A percentile compares a stretch with the other conserved stretches of the same genome.
Conservation (phyloP, 2,797 vertebrate species). For the Urophycis tenuis region DNA sequence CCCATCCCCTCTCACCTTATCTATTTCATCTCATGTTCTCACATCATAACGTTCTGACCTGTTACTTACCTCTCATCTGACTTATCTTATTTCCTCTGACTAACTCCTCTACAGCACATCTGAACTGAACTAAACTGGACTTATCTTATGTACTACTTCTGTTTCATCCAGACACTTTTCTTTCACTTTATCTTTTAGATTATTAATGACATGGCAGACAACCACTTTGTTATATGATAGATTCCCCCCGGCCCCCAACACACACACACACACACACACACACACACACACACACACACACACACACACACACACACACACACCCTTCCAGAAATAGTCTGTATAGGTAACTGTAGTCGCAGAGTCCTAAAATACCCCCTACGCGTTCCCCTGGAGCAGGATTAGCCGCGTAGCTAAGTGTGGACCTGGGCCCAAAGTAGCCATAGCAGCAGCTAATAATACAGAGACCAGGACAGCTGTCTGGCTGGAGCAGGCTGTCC, state of each 20-base stretch:
- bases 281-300: no score
- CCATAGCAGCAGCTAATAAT: conserved; percentile 67
- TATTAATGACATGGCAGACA: no score
- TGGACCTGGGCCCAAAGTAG: conserved; percentile 49
- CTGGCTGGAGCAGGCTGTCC: conserved; percentile 60
- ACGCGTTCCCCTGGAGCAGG: no score
- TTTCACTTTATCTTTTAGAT: no score
- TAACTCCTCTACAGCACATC: not conserved
- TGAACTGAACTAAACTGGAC: not conserved
- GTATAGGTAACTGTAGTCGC: conserved; percentile 32
- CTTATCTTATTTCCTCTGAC: not conserved
- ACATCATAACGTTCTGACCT: no score
- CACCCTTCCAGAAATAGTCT: not conserved
- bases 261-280: no score
- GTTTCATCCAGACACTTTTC: no score
- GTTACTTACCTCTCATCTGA: not conserved
- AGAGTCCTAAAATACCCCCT: conserved; percentile 46
- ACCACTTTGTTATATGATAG: no score
- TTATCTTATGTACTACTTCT: no score
- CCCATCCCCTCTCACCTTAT: not conserved
- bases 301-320: no score
- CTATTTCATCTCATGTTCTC: not conserved
- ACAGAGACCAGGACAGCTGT: conserved; percentile 54
- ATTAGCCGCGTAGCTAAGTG: conserved; percentile 47
- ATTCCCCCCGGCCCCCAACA: no score